A percentile compares a stretch with the other conserved stretches of the same genome.
Evolutionary conservation across 2,888 invertebrate species (phyloP).

Genomic region (Achlya flavicornis): DNA sequence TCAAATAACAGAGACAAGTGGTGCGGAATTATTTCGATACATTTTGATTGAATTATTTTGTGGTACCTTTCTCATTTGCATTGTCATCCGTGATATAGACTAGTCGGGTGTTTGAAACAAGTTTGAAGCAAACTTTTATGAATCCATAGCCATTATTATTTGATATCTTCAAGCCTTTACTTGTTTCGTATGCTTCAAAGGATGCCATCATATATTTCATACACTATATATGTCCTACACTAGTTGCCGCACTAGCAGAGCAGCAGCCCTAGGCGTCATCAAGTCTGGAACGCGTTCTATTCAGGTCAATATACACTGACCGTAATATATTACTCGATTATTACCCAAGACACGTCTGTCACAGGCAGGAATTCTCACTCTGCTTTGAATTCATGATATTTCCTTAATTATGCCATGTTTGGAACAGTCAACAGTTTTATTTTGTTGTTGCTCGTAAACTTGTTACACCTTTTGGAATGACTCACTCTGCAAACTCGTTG

Average conservation of each 20-base stretch:
- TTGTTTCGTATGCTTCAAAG: background rate
- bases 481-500: conserved; percentile 15
- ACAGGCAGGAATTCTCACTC: conserved; percentile 2
- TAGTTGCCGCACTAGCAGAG: conserved; percentile 28
- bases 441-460: conserved; percentile 10
- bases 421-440: conserved; percentile 2
- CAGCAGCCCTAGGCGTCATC: conserved; percentile 46
- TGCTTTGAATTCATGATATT: conserved; percentile 7
- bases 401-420: conserved; percentile 10
- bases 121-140: background rate
- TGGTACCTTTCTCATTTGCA: too few species aligned
- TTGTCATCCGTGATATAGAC: too few species aligned
- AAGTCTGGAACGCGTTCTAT: conserved; percentile 59
- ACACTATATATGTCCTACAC: background rate
- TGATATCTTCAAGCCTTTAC: too few species aligned
- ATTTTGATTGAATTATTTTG: too few species aligned
- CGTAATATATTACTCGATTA: conserved; percentile 40
- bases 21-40: too few species aligned
- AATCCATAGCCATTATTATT: background rate
- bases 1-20: too few species aligned
- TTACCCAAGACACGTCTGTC: conserved; percentile 30
- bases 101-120: background rate
- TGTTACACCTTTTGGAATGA: conserved; percentile 14
- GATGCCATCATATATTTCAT: background rate
- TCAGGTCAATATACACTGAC: conserved; percentile 66